Percentiles rank a stretch among this genome's conserved stretches.
phyloP scores from a whole-genome alignment of 1,140 invertebrate species.

The Papilio machaon region DNA sequence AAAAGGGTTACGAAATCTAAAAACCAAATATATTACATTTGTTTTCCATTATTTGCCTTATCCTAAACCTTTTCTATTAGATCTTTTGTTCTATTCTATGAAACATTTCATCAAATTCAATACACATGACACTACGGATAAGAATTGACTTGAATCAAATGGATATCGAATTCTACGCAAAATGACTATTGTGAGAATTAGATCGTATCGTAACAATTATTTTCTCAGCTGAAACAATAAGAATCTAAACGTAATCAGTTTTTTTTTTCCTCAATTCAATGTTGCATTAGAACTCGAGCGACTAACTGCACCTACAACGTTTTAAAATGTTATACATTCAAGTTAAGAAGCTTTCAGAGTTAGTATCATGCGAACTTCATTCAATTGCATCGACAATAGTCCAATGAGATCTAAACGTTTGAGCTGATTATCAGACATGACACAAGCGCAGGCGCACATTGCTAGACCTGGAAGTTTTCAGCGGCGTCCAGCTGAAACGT shows the following conservation, averaged over 20 bases:
- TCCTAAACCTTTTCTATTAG: neutral
- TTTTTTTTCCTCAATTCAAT: neutral
- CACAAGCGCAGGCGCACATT: constrained; percentile 18
- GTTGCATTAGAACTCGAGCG: neutral
- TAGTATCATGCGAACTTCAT: neutral
- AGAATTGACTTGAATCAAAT: neutral
- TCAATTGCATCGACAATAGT: neutral
- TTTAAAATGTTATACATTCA: neutral
- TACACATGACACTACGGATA: neutral
- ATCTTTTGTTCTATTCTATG: neutral
- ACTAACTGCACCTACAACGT: neutral
- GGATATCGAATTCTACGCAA: neutral
- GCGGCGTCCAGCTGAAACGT: constrained; percentile 90
- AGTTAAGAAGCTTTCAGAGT: neutral
- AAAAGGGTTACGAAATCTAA: neutral
- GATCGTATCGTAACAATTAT: neutral
- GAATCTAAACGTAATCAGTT: neutral
- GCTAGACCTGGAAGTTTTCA: constrained; percentile 81
- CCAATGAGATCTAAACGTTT: neutral
- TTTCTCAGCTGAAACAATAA: constrained; percentile 22
- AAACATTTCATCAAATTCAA: neutral
- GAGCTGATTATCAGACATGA: constrained; percentile 21
- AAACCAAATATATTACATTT: neutral
- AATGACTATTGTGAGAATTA: neutral
- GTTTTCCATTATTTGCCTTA: neutral